A percentile compares a stretch with the other conserved stretches of the same genome.
These are phyloP conservation scores for Myopa tessellatipennis DNA, from an alignment of 2,888 invertebrate species.

Conservation along the genomic window DNA sequence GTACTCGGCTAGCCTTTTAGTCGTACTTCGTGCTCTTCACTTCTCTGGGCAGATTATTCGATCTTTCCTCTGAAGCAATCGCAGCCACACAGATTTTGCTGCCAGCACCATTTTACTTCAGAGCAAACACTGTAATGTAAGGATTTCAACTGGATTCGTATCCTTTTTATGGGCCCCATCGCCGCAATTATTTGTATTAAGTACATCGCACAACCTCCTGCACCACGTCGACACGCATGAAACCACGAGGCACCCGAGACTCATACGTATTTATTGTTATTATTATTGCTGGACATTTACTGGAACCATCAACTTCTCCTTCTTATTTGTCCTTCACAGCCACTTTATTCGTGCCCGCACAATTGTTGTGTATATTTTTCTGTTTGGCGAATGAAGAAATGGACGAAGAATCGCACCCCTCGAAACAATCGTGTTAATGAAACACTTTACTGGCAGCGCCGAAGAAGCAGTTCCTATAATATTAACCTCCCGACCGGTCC, in stretches of 20 bases:
- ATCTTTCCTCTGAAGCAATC: too few relatives aligned
- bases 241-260: constrained; percentile 28
- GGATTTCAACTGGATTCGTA: constrained; percentile 24
- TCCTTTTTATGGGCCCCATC: constrained; percentile 38
- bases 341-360: neutral
- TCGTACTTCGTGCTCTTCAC: too few relatives aligned
- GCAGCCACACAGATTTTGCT: neutral
- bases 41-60: too few relatives aligned
- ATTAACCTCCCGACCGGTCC: constrained; percentile 23
- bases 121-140: constrained; percentile 20
- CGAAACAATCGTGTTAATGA: constrained; percentile 45
- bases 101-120: neutral
- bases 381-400: too few relatives aligned
- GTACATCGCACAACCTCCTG: neutral
- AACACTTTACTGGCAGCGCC: constrained; percentile 42
- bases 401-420: constrained; percentile 31
- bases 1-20: too few relatives aligned
- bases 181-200: constrained; percentile 19
- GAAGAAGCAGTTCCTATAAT: neutral
- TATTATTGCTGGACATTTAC: constrained; percentile 37
- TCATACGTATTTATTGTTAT: constrained; percentile 42
- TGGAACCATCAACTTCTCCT: neutral
- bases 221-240: neutral
- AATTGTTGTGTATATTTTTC: neutral
- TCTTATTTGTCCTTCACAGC: constrained; percentile 5